Conservation (phyloP, 2,888 invertebrate genomes). For the Cactoblastis cactorum region DNA sequence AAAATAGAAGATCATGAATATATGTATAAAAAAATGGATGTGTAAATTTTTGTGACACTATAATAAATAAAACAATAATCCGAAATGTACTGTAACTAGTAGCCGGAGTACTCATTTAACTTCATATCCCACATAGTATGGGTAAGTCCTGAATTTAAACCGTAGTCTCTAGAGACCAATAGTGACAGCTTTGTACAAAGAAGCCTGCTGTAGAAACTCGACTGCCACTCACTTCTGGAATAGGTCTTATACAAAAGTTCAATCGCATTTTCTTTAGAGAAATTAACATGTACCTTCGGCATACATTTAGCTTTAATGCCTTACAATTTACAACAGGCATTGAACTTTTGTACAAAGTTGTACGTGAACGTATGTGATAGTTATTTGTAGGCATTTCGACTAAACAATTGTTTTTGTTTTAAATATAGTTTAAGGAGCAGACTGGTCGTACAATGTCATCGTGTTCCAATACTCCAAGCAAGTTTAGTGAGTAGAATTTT, state of each 20-base stretch:
- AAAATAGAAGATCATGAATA: conserved; percentile 63
- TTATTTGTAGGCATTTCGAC: conserved; percentile 21
- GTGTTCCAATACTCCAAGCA: conserved; percentile 46
- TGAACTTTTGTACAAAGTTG: conserved; percentile 74
- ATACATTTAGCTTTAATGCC: conserved; percentile 15
- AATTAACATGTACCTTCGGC: neutral
- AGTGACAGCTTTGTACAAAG: conserved; percentile 70
- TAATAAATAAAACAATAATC: conserved; percentile 35
- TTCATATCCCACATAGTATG: conserved; percentile 43
- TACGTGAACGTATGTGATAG: conserved; percentile 27
- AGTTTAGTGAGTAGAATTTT: conserved; percentile 52
- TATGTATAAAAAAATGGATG: conserved; percentile 44
- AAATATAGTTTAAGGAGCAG: conserved; percentile 56
- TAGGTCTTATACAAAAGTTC: conserved; percentile 55
- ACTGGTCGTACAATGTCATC: conserved; percentile 42
- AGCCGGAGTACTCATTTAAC: conserved; percentile 16
- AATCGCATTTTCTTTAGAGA: conserved; percentile 30
- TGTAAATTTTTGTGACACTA: conserved; percentile 22
- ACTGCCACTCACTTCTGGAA: conserved; percentile 32
- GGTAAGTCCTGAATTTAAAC: conserved; percentile 39
- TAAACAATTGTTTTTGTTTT: conserved; percentile 47
- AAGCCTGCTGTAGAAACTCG: conserved; percentile 36
- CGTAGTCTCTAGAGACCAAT: conserved; percentile 26
- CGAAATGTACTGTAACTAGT: conserved; percentile 29
- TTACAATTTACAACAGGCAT: conserved; percentile 37